A percentile compares a stretch with the other conserved stretches of the same genome.
Evolutionary conservation across 2,888 invertebrate genomes (phyloP).

Genomic region (Silvanus unidentatus): DNA sequence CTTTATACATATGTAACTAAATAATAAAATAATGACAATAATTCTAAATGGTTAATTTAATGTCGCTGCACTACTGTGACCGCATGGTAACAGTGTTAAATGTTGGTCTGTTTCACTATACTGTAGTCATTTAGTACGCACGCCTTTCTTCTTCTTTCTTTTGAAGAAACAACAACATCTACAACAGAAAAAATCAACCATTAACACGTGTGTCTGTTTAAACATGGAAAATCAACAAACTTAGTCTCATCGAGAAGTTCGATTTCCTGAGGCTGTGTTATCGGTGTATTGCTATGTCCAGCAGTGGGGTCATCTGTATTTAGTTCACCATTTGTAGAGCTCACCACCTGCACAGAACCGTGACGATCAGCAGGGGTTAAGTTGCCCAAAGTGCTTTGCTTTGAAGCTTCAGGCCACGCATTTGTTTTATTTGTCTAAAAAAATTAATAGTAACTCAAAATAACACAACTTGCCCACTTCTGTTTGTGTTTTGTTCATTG

Average conservation of each 20-base stretch:
- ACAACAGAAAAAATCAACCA: constrained; percentile 41
- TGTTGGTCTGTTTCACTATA: constrained; percentile 48
- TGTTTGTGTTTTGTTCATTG: too few relatives aligned
- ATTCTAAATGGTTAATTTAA: constrained; percentile 28
- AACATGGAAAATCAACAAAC: constrained; percentile 55
- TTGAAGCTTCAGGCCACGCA: constrained; percentile 82
- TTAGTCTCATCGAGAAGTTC: constrained; percentile 97
- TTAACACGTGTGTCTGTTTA: background rate
- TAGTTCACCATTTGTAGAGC: constrained; percentile 93
- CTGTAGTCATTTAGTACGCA: constrained; percentile 47
- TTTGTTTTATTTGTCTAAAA: constrained; percentile 58
- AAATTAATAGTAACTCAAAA: constrained; percentile 3
- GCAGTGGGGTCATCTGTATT: constrained; percentile 94
- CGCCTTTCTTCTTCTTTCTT: constrained; percentile 93
- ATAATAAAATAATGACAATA: background rate
- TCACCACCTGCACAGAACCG: constrained; percentile 97
- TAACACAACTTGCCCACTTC: too few relatives aligned
- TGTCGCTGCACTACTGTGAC: constrained; percentile 45
- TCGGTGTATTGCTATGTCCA: constrained; percentile 95
- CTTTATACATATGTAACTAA: constrained; percentile 17
- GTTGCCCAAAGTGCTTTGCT: constrained; percentile 75
- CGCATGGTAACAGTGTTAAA: constrained; percentile 45
- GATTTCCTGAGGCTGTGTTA: constrained; percentile 86
- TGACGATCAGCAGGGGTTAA: constrained; percentile 92
- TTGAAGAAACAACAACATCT: constrained; percentile 99